Base-by-base conservation (phyloP, 2,797 vertebrate species). In the Onychomys leucogaster region DNA sequence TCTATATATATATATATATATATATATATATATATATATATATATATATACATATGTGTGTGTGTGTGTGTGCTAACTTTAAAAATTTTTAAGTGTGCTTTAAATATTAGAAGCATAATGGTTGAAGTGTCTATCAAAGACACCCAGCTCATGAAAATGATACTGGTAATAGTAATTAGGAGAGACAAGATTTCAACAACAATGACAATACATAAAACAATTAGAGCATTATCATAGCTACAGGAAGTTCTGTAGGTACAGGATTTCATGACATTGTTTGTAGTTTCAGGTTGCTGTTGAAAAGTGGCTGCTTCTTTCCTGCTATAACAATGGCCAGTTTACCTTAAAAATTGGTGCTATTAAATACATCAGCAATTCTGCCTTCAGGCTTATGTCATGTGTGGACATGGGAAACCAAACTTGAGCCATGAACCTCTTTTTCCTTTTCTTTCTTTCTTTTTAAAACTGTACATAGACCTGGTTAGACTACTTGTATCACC, bases 241-340 rank as follows among this genome's bases (percentile, higher is more conserved):
- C 23, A 23, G 81, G 65, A 87, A 84, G 10, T 75, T 88, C 69
- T 91, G 52, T 52, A 52, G 52, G 52, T 52, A 52, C 83, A 91
- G 32, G 49, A 71, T 49, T 87, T 89, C 55, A 84, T 65, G n/a
- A 27, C 61, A 65, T 89, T 32, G 80, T 78, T 84, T 95, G 90
- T 59, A 32, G 12, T 43, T 5, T 80, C 21, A 89, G 52, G 43
- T 49, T 77, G 29, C 37, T 81, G 16, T 63, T 88, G 86, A 29
- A 21, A 76, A 55, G 27, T 43, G 23, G 23, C 69, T 89, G 5
- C 25, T 83, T 88, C 10, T 34, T 63, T 63, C 32, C 7, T 77
- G 16, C 27, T 93, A 46, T 93, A 61, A 78, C 25, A 63, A 49
- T 63, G 16, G 23, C 49, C 84, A 57, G 27, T 80, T 80, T 57